These are phyloP conservation scores for Peromyscus attwateri DNA, from an alignment of 2,797 vertebrate genomes.

Conservation along the genomic window DNA sequence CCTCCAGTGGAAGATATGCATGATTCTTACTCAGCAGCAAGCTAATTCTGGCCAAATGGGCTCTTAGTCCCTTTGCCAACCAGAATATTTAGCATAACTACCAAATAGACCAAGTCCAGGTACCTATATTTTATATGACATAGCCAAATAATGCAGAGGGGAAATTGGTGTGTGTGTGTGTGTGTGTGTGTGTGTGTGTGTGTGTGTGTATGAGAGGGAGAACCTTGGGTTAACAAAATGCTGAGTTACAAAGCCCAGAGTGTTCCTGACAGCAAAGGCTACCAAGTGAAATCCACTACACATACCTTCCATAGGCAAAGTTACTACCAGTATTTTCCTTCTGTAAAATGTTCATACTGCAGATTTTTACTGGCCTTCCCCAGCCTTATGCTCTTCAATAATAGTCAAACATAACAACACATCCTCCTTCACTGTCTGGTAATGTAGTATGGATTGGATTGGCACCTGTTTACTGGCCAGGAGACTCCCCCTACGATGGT, in stretches of 20 bases:
- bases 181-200: background rate
- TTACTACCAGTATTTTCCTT: conserved; percentile 48
- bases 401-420: background rate
- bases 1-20: conserved; percentile 37
- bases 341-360: conserved; percentile 64
- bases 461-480: background rate
- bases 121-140: conserved; percentile 23
- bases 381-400: conserved; percentile 14
- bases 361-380: conserved; percentile 55
- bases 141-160: background rate
- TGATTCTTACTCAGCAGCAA: conserved; percentile 21
- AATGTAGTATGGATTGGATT: conserved; percentile 25
- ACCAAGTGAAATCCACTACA: conserved; percentile 42
- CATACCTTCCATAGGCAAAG: background rate
- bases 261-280: background rate
- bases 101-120: background rate
- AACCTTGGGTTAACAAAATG: conserved; percentile 30
- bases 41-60: conserved; percentile 5
- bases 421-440: background rate
- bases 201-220: too few species aligned
- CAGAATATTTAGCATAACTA: conserved; percentile 36
- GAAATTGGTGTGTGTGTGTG: background rate
- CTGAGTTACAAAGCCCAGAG: conserved; percentile 4
- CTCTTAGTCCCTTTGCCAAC: background rate
- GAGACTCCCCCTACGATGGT: background rate